Evolutionary conservation across 2,113 vertebrate genomes (phyloP).

Genomic region (Chunga burmeisteri): DNA sequence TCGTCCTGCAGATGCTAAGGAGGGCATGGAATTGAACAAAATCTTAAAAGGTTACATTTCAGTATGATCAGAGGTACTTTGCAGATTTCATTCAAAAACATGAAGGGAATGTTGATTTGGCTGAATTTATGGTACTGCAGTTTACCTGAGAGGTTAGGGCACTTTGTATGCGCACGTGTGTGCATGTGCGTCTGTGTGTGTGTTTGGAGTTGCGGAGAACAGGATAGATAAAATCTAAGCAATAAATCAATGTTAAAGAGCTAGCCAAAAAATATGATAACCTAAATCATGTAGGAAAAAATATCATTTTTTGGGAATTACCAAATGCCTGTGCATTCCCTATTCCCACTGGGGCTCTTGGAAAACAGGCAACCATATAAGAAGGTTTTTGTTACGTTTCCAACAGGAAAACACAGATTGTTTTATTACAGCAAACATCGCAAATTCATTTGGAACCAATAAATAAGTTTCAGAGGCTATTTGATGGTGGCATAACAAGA

Average conservation of each 20-base stretch:
- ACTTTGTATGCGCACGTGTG: accelerated
- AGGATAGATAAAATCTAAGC: background rate
- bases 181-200: accelerated
- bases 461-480: background rate
- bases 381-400: background rate
- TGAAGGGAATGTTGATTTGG: background rate
- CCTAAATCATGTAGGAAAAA: background rate
- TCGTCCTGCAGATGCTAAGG: background rate
- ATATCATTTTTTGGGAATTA: background rate
- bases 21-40: background rate
- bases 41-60: background rate
- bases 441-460: background rate
- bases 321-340: background rate
- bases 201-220: background rate
- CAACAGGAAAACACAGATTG: background rate
- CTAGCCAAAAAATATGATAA: background rate
- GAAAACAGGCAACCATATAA: background rate
- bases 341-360: background rate
- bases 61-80: background rate
- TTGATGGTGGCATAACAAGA: background rate
- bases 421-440: background rate
- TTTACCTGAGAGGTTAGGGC: background rate
- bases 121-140: background rate
- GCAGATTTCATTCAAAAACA: background rate
- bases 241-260: background rate